Percentiles rank a stretch among this genome's conserved stretches.
Conservation (phyloP, 2,113 vertebrate genomes). For the Scartelaos histophorus region DNA sequence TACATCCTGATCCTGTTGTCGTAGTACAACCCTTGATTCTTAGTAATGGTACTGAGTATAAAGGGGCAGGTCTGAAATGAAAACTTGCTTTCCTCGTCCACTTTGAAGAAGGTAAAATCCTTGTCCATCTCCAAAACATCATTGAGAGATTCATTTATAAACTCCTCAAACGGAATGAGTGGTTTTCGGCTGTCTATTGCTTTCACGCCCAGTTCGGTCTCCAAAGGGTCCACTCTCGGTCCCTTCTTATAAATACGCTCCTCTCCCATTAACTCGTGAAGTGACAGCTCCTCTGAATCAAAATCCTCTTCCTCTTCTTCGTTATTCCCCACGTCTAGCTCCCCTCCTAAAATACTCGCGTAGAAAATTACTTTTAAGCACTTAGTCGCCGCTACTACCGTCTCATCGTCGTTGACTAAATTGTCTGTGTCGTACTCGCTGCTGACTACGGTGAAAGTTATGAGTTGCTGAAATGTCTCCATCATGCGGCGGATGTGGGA, state of each 20-base stretch:
- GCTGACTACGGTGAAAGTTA: slow-evolving; percentile 96
- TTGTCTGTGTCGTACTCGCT: slow-evolving; percentile 91
- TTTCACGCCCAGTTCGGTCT: slow-evolving; percentile 92
- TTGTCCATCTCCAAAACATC: slow-evolving; percentile 99
- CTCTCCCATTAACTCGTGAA: slow-evolving; percentile 95
- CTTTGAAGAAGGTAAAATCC: slow-evolving; percentile 98
- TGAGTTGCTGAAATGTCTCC: slow-evolving; percentile 99
- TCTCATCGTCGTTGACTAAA: slow-evolving; percentile 94
- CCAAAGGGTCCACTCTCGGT: slow-evolving; percentile 88
- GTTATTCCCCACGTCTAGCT: slow-evolving; percentile 88
- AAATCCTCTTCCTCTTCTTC: slow-evolving; percentile 93
- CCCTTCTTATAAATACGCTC: slow-evolving; percentile 93
- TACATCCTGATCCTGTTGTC: slow-evolving; percentile 99
- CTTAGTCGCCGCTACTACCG: slow-evolving; percentile 93
- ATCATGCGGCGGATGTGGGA: slow-evolving; percentile 90
- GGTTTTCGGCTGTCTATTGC: slow-evolving; percentile 88
- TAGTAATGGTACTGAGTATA: slow-evolving; percentile 94
- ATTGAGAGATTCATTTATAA: slow-evolving; percentile 95
- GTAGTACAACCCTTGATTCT: slow-evolving; percentile 96
- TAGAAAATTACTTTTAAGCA: slow-evolving; percentile 98
- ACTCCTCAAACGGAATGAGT: slow-evolving; percentile 94
- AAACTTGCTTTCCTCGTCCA: slow-evolving; percentile 97
- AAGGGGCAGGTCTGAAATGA: slow-evolving; percentile 99
- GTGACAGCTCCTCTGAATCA: slow-evolving; percentile 89
- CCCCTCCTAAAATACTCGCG: slow-evolving; percentile 91